These are phyloP conservation scores for Etheostoma nigrum DNA, from an alignment of 2,797 vertebrate genomes.

Conservation along the genomic window DNA sequence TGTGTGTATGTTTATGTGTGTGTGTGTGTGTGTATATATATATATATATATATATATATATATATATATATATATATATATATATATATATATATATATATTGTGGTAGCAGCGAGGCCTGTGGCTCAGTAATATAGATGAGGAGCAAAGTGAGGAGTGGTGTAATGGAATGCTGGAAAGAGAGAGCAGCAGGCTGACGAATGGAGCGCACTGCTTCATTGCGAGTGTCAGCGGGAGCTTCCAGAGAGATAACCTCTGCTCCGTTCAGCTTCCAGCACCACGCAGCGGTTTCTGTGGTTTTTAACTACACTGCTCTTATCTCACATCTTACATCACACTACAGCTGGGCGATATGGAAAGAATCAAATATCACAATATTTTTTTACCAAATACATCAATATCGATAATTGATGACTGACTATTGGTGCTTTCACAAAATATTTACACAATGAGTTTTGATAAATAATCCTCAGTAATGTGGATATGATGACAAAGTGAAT, in stretches of 20 bases:
- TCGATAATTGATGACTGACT: no score
- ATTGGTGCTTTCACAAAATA: no score
- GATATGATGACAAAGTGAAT: no score
- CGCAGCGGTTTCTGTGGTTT: conserved; percentile 53
- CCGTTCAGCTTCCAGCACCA: conserved; percentile 64
- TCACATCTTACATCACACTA: conserved; percentile 36
- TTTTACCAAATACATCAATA: no score
- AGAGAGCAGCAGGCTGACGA: conserved; percentile 79
- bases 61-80: no score
- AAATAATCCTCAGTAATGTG: no score
- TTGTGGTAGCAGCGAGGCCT: conserved; percentile 10
- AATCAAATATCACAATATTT: no score
- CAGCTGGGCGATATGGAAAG: no score
- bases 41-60: no score
- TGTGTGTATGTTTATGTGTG: not conserved
- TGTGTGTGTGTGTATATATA: no score
- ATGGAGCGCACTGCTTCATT: conserved; percentile 72
- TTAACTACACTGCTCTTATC: conserved; percentile 37
- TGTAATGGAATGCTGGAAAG: conserved; percentile 80
- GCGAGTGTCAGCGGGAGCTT: conserved; percentile 77
- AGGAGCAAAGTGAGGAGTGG: conserved; percentile 81
- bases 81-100: no score
- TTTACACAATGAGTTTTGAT: no score
- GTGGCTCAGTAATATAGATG: conserved; percentile 70
- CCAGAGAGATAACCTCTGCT: conserved; percentile 86